These are phyloP conservation scores for Lepilemur septentrionalis DNA, from an alignment of 2,797 vertebrate genomes.

Conservation along the genomic window DNA sequence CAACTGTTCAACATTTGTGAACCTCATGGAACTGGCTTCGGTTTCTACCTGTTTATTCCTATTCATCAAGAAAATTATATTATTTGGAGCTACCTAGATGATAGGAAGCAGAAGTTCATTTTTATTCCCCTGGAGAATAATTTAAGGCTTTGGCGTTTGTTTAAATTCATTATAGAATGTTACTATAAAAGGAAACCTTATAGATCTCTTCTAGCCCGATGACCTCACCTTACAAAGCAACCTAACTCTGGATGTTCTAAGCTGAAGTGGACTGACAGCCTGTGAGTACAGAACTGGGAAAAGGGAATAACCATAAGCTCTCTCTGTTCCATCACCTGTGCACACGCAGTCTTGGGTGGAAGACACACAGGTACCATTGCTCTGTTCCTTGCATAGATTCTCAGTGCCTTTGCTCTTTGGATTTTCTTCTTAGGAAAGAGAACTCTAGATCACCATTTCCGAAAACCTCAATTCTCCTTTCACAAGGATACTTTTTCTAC, in stretches of 20 bases:
- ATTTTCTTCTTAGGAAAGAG: background rate
- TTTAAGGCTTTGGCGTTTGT: slow-evolving; percentile 38
- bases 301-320: background rate
- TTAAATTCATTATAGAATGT: slow-evolving; percentile 28
- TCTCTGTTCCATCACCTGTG: background rate
- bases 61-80: slow-evolving; percentile 58
- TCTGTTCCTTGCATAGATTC: background rate
- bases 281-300: background rate
- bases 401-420: background rate
- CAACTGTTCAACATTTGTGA: background rate
- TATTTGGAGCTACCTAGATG: slow-evolving; percentile 54
- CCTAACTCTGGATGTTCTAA: background rate
- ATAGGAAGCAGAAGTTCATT: slow-evolving; percentile 51
- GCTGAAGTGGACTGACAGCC: slow-evolving; percentile 3
- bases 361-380: background rate
- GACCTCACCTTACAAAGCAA: background rate
- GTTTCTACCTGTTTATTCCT: slow-evolving; percentile 55
- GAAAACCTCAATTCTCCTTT: slow-evolving; percentile 28
- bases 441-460: background rate
- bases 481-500: slow-evolving; percentile 19
- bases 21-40: slow-evolving; percentile 9
- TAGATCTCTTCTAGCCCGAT: background rate
- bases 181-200: background rate
- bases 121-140: background rate
- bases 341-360: background rate